phyloP scores from a whole-genome alignment of 2,888 invertebrate species.

The Dynastes hyllus region DNA sequence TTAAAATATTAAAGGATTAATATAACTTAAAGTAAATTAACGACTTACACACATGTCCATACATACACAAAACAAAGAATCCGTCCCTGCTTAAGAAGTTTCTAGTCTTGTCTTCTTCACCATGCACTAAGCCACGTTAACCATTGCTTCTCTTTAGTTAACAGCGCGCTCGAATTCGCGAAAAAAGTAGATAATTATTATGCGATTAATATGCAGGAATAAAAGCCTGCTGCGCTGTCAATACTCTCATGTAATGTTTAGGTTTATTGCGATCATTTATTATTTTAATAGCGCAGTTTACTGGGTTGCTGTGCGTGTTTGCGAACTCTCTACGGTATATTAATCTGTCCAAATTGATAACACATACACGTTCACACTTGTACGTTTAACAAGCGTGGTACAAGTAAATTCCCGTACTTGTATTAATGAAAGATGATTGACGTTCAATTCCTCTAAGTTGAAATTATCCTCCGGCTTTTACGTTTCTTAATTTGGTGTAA shows the following conservation, averaged over 20 bases:
- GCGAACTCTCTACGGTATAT: conserved; percentile 61
- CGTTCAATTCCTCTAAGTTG: not conserved
- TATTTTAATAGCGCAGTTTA: conserved; percentile 69
- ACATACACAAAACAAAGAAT: not conserved
- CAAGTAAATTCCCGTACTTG: conserved; percentile 1
- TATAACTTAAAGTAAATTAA: too few relatives aligned
- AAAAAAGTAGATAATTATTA: conserved; percentile 65
- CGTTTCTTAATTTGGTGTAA: too few relatives aligned
- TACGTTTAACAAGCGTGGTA: not conserved
- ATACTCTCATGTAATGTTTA: conserved; percentile 68
- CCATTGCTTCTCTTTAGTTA: conserved; percentile 16
- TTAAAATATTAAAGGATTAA: too few relatives aligned
- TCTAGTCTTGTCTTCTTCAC: not conserved
- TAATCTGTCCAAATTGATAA: conserved; percentile 61
- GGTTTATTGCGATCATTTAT: conserved; percentile 68
- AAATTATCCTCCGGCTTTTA: too few relatives aligned
- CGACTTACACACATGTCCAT: too few relatives aligned
- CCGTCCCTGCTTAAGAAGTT: conserved; percentile 18
- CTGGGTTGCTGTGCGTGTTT: conserved; percentile 65
- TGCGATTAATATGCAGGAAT: conserved; percentile 67
- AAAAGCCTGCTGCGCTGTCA: conserved; percentile 62
- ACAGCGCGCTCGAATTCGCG: conserved; percentile 8
- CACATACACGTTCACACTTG: conserved; percentile 44
- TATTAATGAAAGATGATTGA: conserved; percentile 30
- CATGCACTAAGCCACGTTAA: not conserved